These are phyloP conservation scores for Cataglyphis cursor DNA, from an alignment of 2,888 invertebrate species.

Conservation along the genomic window DNA sequence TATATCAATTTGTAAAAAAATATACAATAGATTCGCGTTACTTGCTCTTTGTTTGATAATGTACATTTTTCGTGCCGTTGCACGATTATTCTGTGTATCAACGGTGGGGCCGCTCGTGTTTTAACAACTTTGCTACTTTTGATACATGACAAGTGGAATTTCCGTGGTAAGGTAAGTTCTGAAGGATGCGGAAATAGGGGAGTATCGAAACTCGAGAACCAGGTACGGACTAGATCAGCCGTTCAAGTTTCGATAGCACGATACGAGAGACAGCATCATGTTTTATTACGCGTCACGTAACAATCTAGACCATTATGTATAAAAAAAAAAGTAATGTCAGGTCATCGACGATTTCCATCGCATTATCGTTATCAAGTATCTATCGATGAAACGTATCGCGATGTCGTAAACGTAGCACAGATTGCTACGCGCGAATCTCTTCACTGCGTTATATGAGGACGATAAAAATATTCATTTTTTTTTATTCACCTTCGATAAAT, in stretches of 20 bases:
- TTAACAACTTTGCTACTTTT: constrained; percentile 56
- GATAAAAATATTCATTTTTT: not conserved
- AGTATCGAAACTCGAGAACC: constrained; percentile 79
- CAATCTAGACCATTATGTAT: constrained; percentile 31
- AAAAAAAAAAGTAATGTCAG: not conserved
- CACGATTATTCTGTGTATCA: not conserved
- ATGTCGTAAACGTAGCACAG: not conserved
- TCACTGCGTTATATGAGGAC: not conserved
- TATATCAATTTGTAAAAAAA: not conserved
- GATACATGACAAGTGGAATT: constrained; percentile 63
- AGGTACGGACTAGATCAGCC: constrained; percentile 76
- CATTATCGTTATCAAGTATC: constrained; percentile 18
- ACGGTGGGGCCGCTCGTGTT: not conserved
- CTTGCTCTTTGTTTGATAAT: not conserved
- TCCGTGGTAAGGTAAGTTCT: constrained; percentile 76
- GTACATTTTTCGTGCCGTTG: not conserved
- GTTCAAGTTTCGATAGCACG: constrained; percentile 66
- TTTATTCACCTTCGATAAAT: constrained; percentile 95
- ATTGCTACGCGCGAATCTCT: not conserved
- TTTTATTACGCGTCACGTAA: constrained; percentile 41
- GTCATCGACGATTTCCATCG: not conserved
- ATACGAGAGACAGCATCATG: constrained; percentile 47
- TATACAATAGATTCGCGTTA: not conserved
- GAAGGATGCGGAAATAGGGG: constrained; percentile 78
- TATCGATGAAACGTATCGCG: not conserved